Conservation (phyloP, 2,113 vertebrate species). For the Laterallus jamaicensis region DNA sequence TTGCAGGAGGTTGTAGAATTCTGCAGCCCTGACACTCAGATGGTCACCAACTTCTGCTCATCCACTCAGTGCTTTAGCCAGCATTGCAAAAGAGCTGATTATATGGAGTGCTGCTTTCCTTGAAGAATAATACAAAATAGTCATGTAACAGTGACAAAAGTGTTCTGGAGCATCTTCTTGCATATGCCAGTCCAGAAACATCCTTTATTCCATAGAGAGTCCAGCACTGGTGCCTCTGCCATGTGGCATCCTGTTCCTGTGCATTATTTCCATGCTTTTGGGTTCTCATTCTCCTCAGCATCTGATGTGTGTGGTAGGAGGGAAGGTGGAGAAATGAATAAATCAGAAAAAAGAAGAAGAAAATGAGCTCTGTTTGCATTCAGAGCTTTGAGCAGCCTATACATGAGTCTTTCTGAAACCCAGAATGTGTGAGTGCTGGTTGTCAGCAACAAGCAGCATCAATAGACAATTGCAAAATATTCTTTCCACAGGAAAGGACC, state of each 20-base stretch:
- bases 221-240: background rate
- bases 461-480: conserved; percentile 40
- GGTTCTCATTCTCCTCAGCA: background rate
- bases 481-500: conserved; percentile 55
- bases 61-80: background rate
- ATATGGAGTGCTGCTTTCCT: background rate
- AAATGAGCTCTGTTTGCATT: background rate
- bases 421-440: background rate
- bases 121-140: background rate
- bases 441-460: background rate
- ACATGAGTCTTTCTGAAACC: background rate
- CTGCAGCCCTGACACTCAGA: background rate
- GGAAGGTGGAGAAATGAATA: background rate
- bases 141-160: background rate
- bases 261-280: background rate
- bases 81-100: background rate
- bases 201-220: background rate
- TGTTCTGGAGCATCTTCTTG: background rate
- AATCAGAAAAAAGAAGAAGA: background rate
- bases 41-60: background rate
- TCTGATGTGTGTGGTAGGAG: background rate
- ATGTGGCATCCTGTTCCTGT: background rate
- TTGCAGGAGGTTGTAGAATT: background rate
- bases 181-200: background rate
- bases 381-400: background rate